A percentile compares a stretch with the other conserved stretches of the same genome.
Evolutionary conservation across 1,140 invertebrate genomes (phyloP).

Genomic region (Drosophila willistoni): DNA sequence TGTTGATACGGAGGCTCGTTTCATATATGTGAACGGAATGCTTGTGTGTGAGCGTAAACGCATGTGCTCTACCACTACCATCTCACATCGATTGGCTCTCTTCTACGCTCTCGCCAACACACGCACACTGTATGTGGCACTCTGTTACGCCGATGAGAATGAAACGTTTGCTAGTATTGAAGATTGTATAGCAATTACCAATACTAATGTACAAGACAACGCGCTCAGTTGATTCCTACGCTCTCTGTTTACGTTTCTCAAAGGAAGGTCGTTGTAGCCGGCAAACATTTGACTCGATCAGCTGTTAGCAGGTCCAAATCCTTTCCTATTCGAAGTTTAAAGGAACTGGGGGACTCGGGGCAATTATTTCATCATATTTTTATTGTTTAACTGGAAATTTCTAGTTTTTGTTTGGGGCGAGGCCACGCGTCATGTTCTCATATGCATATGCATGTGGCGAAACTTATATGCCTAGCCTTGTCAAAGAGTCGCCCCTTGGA

Average conservation of each 20-base stretch:
- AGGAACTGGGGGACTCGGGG: not conserved
- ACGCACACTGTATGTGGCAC: not conserved
- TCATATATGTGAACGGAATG: slow-evolving; percentile 5
- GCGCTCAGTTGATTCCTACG: slow-evolving; percentile 29
- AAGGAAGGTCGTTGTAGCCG: not conserved
- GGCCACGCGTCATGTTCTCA: slow-evolving; percentile 1
- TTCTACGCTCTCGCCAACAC: slow-evolving; percentile 6
- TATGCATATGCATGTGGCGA: slow-evolving; percentile 17
- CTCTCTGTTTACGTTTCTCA: slow-evolving; percentile 57
- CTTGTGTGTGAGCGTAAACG: slow-evolving; percentile 23
- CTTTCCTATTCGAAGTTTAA: not conserved
- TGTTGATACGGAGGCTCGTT: slow-evolving; percentile 24
- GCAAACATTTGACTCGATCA: slow-evolving; percentile 11
- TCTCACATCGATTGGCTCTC: slow-evolving; percentile 35
- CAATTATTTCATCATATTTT: slow-evolving; percentile 26
- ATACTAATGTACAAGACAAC: slow-evolving; percentile 22
- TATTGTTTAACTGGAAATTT: slow-evolving; percentile 31
- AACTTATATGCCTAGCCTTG: slow-evolving; percentile 15
- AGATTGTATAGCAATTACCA: slow-evolving; percentile 25
- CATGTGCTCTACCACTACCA: slow-evolving; percentile 35
- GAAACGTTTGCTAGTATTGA: slow-evolving; percentile 25
- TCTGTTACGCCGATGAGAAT: not conserved
- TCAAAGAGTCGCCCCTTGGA: not conserved
- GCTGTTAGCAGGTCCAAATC: not conserved
- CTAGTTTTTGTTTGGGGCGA: slow-evolving; percentile 15